Conservation (phyloP, 1,140 invertebrate genomes). For the Cyclina sinensis region DNA sequence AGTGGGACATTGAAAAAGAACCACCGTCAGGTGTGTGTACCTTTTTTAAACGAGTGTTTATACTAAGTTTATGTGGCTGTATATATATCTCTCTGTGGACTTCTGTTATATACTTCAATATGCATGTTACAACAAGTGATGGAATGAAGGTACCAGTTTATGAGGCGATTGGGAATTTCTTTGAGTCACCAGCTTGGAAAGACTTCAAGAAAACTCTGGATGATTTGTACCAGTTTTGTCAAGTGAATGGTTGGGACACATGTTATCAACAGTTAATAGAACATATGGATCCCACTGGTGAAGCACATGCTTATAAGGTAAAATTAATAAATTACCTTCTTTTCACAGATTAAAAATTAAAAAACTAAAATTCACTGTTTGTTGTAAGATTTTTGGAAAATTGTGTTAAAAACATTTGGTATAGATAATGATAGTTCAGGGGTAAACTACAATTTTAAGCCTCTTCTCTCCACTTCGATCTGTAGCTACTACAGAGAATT, state of each 20-base stretch:
- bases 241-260: slow-evolving; percentile 92
- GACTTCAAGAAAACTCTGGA: slow-evolving; percentile 92
- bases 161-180: slow-evolving; percentile 95
- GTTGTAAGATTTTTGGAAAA: too few species aligned
- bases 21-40: slow-evolving; percentile 87
- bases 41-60: slow-evolving; percentile 85
- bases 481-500: too few species aligned
- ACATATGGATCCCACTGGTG: slow-evolving; percentile 94
- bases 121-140: slow-evolving; percentile 93
- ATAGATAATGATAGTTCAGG: too few species aligned
- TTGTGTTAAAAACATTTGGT: too few species aligned
- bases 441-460: too few species aligned
- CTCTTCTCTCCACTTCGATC: too few species aligned
- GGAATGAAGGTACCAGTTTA: slow-evolving; percentile 94
- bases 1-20: slow-evolving; percentile 77
- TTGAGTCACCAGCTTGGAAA: slow-evolving; percentile 94
- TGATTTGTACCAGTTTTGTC: slow-evolving; percentile 92
- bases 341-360: too few species aligned
- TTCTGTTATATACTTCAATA: slow-evolving; percentile 96
- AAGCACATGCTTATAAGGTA: slow-evolving; percentile 96
- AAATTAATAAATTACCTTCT: slow-evolving; percentile 37
- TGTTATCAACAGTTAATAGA: slow-evolving; percentile 95
- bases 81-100: slow-evolving; percentile 92
- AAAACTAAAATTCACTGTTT: too few species aligned
- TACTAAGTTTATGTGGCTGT: slow-evolving; percentile 89